Evolutionary conservation across 2,888 invertebrate genomes (phyloP).

Genomic region (Sesamia inferens): DNA sequence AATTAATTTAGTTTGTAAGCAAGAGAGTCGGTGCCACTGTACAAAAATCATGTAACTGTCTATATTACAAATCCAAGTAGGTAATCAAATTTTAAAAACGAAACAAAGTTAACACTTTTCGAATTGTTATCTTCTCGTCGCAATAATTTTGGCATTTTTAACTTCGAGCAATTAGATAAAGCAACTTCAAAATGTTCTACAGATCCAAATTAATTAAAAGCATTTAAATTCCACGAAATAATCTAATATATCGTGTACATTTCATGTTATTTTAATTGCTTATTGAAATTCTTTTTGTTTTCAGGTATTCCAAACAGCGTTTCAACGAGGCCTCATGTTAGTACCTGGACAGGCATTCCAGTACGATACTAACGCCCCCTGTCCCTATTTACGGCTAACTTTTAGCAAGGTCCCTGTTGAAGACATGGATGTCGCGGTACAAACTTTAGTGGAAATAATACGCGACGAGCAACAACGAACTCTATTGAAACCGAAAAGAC

Average conservation of each 20-base stretch:
- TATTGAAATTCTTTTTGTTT: conserved; percentile 13
- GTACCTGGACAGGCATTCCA: conserved; percentile 94
- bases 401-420: conserved; percentile 92
- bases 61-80: too few relatives aligned
- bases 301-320: conserved; percentile 89
- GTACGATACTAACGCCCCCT: conserved; percentile 90
- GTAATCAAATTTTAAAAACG: too few relatives aligned
- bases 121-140: too few relatives aligned
- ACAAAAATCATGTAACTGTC: too few relatives aligned
- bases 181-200: neutral
- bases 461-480: conserved; percentile 87
- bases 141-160: neutral
- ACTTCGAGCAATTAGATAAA: neutral
- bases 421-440: conserved; percentile 91
- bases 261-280: neutral
- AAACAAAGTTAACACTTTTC: too few relatives aligned
- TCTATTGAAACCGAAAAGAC: conserved; percentile 67
- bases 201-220: neutral
- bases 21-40: too few relatives aligned
- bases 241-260: neutral
- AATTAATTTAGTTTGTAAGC: too few relatives aligned
- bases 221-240: too few relatives aligned
- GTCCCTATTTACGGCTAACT: conserved; percentile 92
- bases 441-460: conserved; percentile 90
- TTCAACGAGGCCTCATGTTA: conserved; percentile 92